These are phyloP conservation scores for Muscidifurax raptorellus DNA, from an alignment of 1,140 invertebrate species.

Conservation along the genomic window DNA sequence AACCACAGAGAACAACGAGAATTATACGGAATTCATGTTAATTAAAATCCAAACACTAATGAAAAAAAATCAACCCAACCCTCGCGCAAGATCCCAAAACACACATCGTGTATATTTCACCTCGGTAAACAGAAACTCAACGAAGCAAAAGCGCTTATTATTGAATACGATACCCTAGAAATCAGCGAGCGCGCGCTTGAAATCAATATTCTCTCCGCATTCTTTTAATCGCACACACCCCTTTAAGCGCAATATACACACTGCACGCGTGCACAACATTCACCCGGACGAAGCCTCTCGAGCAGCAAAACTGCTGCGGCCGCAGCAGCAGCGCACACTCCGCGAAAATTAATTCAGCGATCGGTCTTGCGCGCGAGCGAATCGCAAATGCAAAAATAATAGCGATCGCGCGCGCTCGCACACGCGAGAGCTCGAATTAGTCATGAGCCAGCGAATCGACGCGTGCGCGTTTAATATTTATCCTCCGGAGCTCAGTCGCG, in stretches of 20 bases:
- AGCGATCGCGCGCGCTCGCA: background rate
- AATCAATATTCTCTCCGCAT: background rate
- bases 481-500: background rate
- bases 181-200: no score
- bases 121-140: no score
- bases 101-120: no score
- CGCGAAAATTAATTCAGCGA: slow-evolving; percentile 12
- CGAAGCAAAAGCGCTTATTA: no score
- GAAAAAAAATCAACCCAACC: no score
- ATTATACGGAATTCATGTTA: no score
- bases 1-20: no score
- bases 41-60: no score
- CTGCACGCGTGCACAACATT: background rate
- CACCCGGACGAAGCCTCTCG: background rate
- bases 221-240: background rate
- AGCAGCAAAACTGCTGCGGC: background rate
- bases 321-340: background rate
- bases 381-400: slow-evolving; percentile 44
- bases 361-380: background rate
- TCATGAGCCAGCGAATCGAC: slow-evolving; percentile 22
- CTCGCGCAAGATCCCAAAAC: no score
- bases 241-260: background rate
- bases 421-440: slow-evolving; percentile 18
- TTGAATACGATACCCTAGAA: no score
- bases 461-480: slow-evolving; percentile 28